phyloP scores from a whole-genome alignment of 2,113 vertebrate species.

The Herpailurus yagouaroundi region DNA sequence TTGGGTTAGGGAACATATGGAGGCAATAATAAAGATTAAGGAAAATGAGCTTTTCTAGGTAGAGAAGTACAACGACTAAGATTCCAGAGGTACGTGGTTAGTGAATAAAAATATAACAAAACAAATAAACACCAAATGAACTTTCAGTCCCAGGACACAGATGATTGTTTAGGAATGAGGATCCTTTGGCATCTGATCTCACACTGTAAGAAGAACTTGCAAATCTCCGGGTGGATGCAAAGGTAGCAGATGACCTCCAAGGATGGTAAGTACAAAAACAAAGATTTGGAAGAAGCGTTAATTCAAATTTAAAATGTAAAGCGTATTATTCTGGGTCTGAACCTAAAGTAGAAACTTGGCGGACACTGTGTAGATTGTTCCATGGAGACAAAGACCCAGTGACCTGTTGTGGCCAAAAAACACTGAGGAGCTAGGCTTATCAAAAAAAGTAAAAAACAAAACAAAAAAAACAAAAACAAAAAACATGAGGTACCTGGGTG shows the following conservation, averaged over 20 bases:
- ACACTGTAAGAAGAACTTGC: background rate
- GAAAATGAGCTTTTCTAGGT: background rate
- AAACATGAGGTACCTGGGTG: no score
- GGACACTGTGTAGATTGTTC: background rate
- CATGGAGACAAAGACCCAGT: background rate
- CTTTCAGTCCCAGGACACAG: background rate
- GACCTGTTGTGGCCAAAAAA: background rate
- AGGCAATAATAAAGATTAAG: background rate
- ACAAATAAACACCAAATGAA: background rate
- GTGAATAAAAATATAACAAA: background rate
- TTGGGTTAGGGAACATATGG: background rate
- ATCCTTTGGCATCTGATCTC: background rate
- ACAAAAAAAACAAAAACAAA: background rate
- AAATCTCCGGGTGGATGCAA: background rate
- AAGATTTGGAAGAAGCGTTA: background rate
- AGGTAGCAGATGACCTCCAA: background rate
- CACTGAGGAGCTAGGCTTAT: background rate
- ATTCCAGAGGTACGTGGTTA: background rate
- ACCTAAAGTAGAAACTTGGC: background rate
- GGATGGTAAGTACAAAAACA: background rate
- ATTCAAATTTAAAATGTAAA: background rate
- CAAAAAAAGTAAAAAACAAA: background rate
- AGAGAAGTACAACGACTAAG: background rate
- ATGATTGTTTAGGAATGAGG: background rate
- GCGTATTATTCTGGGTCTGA: background rate